phyloP scores from a whole-genome alignment of 2,113 vertebrate species.

The Indicator maculatus region DNA sequence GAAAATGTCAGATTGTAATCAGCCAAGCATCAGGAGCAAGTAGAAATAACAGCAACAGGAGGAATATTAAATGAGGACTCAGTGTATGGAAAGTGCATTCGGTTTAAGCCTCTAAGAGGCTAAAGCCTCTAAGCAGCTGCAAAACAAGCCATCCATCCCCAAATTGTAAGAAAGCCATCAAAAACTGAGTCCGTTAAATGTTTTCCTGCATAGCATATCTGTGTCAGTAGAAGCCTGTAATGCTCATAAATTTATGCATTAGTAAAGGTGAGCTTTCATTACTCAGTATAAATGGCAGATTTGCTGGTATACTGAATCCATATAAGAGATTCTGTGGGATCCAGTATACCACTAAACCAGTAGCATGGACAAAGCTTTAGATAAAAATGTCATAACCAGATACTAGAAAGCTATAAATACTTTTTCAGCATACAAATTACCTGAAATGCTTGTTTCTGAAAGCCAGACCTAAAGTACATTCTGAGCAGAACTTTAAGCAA shows the following conservation, averaged over 20 bases:
- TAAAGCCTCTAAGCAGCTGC: not conserved
- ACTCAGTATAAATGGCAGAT: not conserved
- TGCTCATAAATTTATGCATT: not conserved
- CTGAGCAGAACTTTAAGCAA: not conserved
- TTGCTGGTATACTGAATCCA: not conserved
- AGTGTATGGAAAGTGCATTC: not conserved
- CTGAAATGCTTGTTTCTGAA: not conserved
- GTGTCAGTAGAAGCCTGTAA: not conserved
- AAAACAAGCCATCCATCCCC: not conserved
- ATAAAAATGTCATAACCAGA: not conserved
- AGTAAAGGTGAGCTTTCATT: not conserved
- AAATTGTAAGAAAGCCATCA: not conserved
- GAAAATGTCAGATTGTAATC: not conserved
- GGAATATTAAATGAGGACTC: not conserved
- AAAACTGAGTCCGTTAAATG: not conserved
- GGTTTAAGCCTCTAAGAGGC: not conserved
- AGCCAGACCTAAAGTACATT: not conserved
- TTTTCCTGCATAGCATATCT: not conserved
- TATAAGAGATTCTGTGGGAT: not conserved
- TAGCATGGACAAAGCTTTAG: not conserved
- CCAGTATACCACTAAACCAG: not conserved
- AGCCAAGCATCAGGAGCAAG: not conserved
- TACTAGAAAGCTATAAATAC: not conserved
- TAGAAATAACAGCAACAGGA: not conserved
- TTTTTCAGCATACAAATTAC: not conserved